Evolutionary conservation across 2,888 invertebrate genomes (phyloP).

Genomic region (Erannis defoliaria): DNA sequence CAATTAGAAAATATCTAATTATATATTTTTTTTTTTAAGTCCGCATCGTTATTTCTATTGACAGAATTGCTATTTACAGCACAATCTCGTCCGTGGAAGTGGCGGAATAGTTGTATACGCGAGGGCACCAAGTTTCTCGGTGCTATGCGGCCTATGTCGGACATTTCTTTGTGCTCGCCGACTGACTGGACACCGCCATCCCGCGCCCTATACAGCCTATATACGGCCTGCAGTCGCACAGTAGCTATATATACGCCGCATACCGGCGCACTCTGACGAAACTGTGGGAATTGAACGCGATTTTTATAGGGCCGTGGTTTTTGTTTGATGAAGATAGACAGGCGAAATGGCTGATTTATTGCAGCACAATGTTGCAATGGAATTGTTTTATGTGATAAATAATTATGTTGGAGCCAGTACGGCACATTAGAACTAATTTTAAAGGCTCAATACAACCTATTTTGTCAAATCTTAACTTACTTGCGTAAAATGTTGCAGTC

Average conservation of each 20-base stretch:
- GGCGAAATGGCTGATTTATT: conserved; percentile 8
- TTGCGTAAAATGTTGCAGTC: too few relatives aligned
- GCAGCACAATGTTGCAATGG: conserved; percentile 8
- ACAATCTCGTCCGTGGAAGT: conserved; percentile 72
- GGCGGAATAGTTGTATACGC: conserved; percentile 78
- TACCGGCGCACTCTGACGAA: conserved; percentile 51
- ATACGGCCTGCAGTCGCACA: neutral
- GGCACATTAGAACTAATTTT: too few relatives aligned
- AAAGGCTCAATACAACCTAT: too few relatives aligned
- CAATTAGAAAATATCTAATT: too few relatives aligned
- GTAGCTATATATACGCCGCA: conserved; percentile 3
- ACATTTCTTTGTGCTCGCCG: conserved; percentile 79
- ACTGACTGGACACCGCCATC: conserved; percentile 37
- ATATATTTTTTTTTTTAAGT: too few relatives aligned
- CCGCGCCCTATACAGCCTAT: conserved; percentile 2
- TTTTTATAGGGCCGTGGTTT: conserved; percentile 31
- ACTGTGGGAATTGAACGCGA: conserved; percentile 40
- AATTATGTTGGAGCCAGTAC: too few relatives aligned
- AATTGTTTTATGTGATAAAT: neutral
- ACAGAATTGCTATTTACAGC: conserved; percentile 49
- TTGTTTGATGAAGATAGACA: conserved; percentile 27
- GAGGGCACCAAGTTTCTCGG: conserved; percentile 68
- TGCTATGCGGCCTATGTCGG: conserved; percentile 77
- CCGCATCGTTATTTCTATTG: neutral
- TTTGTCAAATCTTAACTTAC: too few relatives aligned